Base-by-base conservation (phyloP, 2,113 vertebrate species). In the Crotalus viridis region DNA sequence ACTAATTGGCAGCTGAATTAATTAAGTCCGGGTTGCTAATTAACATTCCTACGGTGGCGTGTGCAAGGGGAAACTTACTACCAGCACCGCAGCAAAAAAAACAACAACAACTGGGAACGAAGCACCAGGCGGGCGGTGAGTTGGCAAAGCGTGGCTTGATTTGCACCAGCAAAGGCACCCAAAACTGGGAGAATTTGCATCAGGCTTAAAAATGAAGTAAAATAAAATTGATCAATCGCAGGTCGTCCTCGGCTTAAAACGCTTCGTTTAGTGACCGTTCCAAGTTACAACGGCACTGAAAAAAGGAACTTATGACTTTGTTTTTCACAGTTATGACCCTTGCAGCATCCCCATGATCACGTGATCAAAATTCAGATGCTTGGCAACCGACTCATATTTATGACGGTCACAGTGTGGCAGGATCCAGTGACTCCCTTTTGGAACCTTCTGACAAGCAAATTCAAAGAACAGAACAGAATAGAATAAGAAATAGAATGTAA, bases 1-100 rank as follows among this genome's bases (percentile, higher is more conserved):
- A 96, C 96, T 97, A 97, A 97, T 97, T 97, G 97, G 95, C 95
- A 95, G 92, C 95, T 94, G 96, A 96, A 97, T 97, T 97, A 97
- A 97, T 97, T 97, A 97, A 97, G 96, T 94, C 24, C 85, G 92
- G 86, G 95, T 94, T 97, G 94, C 97, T 97, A 96, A 97, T 97
- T 97, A 97, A 97, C 95, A 96, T 97, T 97, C 96, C 96, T 95
- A 96, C 96, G 95, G 96, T 96, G 96, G 95, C 93, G 96, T 95
- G 94, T 86, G 89, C 88, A 86, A 90, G 91, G 54, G 88, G 74
- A 57, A 89, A 81, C 69, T 81, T 19, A 39, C 33, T 39, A 12
- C 8, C 48, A 51, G 28, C 64, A 69, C 12, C 10, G 12, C 64
- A 39, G 33, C 15, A 39, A 81, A 39, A 74, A 57, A 7, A 57